phyloP scores from a whole-genome alignment of 2,113 vertebrate genomes.

The Scomber japonicus region DNA sequence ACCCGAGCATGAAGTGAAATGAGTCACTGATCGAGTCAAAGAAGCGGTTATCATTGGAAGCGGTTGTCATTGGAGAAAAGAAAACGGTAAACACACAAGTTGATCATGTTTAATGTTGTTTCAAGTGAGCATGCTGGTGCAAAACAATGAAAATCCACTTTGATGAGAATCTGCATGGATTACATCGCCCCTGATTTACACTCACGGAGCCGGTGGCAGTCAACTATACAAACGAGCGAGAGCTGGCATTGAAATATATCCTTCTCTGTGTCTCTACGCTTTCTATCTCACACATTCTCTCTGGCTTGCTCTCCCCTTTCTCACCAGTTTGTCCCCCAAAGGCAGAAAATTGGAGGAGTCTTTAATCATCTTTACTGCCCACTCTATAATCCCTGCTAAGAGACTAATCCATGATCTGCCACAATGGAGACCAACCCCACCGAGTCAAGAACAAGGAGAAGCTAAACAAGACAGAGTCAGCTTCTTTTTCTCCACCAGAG shows the following conservation, averaged over 20 bases:
- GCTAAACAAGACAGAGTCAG: conserved; percentile 25
- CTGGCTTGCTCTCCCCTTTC: conserved; percentile 36
- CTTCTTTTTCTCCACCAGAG: background rate
- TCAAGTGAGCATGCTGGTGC: background rate
- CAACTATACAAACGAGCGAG: conserved; percentile 38
- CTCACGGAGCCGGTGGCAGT: conserved; percentile 27
- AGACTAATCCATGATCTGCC: conserved; percentile 75
- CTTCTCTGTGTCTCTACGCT: conserved; percentile 18
- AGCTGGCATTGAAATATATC: conserved; percentile 48
- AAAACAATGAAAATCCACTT: background rate
- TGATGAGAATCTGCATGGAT: background rate
- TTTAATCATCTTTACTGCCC: conserved; percentile 81
- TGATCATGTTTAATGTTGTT: background rate
- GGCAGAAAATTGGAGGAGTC: conserved; percentile 69
- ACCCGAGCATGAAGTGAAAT: background rate
- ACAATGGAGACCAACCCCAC: conserved; percentile 58
- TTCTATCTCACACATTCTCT: conserved; percentile 38
- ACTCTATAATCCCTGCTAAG: conserved; percentile 76
- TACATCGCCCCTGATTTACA: conserved; percentile 42
- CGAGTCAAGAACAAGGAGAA: conserved; percentile 17
- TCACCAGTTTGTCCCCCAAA: conserved; percentile 56
- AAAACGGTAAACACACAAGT: background rate
- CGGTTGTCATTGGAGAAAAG: background rate
- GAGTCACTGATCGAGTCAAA: background rate
- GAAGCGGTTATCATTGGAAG: background rate